A percentile compares a stretch with the other conserved stretches of the same genome.
These are phyloP conservation scores for Eubasilissa regina DNA, from an alignment of 1,140 invertebrate genomes.

Conservation along the genomic window DNA sequence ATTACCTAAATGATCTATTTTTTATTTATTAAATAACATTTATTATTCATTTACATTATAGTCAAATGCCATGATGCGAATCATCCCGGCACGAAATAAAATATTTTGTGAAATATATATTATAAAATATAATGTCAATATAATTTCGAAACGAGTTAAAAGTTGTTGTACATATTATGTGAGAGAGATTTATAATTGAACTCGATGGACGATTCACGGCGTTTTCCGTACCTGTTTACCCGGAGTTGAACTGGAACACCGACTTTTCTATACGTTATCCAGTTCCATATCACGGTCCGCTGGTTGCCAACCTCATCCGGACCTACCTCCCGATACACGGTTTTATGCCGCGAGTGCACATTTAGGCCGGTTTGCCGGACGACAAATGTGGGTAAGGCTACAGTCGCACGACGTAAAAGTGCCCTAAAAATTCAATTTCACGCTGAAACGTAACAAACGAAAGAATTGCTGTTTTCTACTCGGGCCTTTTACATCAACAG, in stretches of 20 bases:
- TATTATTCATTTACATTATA: no score
- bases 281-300: constrained; percentile 26
- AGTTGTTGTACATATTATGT: no score
- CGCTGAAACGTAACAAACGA: not conserved
- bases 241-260: constrained; percentile 26
- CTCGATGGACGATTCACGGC: not conserved
- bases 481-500: not conserved
- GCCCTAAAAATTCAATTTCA: not conserved
- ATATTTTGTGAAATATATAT: no score
- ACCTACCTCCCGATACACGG: constrained; percentile 13
- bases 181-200: not conserved
- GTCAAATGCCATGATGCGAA: no score
- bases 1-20: no score
- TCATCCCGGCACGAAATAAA: no score
- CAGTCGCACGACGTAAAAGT: not conserved
- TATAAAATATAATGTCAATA: no score
- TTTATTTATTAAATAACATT: no score
- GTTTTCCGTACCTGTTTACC: constrained; percentile 15
- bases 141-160: no score
- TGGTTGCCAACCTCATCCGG: constrained; percentile 17
- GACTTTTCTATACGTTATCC: constrained; percentile 38
- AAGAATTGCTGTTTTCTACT: constrained; percentile 5
- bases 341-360: constrained; percentile 45
- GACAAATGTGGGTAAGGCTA: not conserved
- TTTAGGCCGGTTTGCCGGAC: constrained; percentile 12